A percentile compares a stretch with the other conserved stretches of the same genome.
Conservation (phyloP, 2,113 vertebrate genomes). For the Sigmodon hispidus region DNA sequence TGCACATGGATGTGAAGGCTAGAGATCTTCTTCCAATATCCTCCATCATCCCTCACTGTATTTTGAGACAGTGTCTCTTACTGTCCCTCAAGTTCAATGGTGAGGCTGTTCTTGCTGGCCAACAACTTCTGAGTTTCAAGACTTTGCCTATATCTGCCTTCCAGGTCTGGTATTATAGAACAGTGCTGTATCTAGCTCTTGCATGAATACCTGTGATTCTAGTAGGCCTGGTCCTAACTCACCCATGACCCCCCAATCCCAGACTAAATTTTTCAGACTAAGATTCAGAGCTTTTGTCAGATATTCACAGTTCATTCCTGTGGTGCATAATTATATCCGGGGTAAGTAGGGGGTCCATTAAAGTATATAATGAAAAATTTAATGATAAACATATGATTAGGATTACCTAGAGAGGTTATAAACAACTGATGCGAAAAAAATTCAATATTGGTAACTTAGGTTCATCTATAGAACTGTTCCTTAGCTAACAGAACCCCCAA, state of each 20-base stretch:
- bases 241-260: background rate
- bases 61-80: background rate
- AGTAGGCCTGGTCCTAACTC: background rate
- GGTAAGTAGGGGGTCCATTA: background rate
- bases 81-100: accelerated
- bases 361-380: background rate
- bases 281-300: background rate
- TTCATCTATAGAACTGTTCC: background rate
- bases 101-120: background rate
- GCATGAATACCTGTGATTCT: background rate
- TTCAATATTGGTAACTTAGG: background rate
- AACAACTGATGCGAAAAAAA: background rate
- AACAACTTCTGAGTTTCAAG: background rate
- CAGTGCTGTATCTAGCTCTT: background rate
- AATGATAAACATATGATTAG: background rate
- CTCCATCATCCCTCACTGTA: background rate
- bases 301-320: background rate
- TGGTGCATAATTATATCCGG: background rate
- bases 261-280: background rate
- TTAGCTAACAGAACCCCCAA: background rate
- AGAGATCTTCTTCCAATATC: background rate
- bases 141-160: background rate
- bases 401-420: background rate
- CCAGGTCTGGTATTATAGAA: background rate
- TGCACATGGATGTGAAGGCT: background rate